These are phyloP conservation scores for Cricetomys ansorgei DNA, from an alignment of 2,113 vertebrate genomes.

Conservation along the genomic window DNA sequence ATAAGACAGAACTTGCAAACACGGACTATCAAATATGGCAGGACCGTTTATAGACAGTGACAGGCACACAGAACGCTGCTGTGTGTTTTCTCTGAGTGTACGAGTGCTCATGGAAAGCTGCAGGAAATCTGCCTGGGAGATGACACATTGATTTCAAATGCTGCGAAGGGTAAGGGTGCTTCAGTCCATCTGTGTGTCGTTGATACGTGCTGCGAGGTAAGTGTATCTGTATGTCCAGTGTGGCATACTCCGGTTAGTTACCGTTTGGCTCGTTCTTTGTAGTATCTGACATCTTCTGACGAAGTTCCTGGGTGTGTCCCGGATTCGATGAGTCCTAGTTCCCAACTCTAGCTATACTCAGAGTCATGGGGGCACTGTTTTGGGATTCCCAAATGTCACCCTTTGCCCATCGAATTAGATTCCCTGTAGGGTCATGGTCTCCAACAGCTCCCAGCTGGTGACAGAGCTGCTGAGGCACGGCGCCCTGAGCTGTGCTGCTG, in stretches of 20 bases:
- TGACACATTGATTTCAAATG: neutral
- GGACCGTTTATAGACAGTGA: neutral
- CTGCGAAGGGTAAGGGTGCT: neutral
- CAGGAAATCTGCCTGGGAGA: neutral
- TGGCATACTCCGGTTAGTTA: neutral
- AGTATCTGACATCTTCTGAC: neutral
- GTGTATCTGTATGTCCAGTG: neutral
- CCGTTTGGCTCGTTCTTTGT: neutral
- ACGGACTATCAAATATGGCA: neutral
- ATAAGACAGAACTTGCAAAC: neutral
- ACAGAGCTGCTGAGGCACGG: neutral
- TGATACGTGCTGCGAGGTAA: neutral
- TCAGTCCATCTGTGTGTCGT: neutral
- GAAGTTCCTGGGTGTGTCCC: neutral
- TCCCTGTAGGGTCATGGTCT: neutral
- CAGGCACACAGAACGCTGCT: too few relatives aligned
- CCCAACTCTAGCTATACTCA: neutral
- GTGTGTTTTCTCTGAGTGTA: neutral
- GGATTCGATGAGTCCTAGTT: neutral
- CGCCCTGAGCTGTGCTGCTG: neutral
- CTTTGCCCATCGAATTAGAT: neutral
- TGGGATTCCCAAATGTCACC: neutral
- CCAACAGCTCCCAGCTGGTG: fast-evolving
- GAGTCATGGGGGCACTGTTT: neutral
- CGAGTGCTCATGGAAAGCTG: neutral